Evolutionary conservation across 2,888 invertebrate species (phyloP).

Genomic region (Ornithoptera alexandrae): DNA sequence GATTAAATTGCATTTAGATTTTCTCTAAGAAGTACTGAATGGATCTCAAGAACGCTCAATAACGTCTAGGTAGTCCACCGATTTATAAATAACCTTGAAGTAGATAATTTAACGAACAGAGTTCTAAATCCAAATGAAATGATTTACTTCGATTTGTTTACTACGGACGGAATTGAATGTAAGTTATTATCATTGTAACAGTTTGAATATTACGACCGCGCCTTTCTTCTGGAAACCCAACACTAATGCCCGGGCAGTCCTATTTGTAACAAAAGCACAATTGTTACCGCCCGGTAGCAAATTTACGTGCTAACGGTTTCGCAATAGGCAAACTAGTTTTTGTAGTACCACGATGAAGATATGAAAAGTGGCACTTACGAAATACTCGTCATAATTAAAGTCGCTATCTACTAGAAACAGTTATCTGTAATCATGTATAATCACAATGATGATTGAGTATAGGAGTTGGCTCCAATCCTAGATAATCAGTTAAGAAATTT

Average conservation of each 20-base stretch:
- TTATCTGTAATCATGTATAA: slow-evolving; percentile 31
- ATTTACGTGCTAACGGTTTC: slow-evolving; percentile 55
- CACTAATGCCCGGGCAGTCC: slow-evolving; percentile 61
- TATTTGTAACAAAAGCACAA: slow-evolving; percentile 61
- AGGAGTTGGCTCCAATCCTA: background rate
- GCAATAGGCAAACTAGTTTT: slow-evolving; percentile 64
- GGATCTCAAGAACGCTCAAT: background rate
- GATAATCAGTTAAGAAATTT: background rate
- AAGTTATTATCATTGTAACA: slow-evolving; percentile 28
- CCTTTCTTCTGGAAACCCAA: slow-evolving; percentile 40
- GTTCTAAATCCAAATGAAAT: slow-evolving; percentile 21
- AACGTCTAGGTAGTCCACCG: background rate
- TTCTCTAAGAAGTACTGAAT: background rate
- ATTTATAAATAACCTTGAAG: background rate
- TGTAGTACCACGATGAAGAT: slow-evolving; percentile 60
- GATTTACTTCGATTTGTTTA: slow-evolving; percentile 20
- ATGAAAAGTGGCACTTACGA: slow-evolving; percentile 52
- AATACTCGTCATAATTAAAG: slow-evolving; percentile 52
- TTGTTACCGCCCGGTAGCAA: slow-evolving; percentile 62
- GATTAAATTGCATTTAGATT: background rate
- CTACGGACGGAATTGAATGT: slow-evolving; percentile 21
- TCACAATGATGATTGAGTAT: slow-evolving; percentile 50
- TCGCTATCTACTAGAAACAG: slow-evolving; percentile 36
- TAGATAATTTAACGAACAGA: background rate
- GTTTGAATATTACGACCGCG: slow-evolving; percentile 29